Evolutionary conservation across 2,888 invertebrate species (phyloP).

Genomic region (Zaprionus lineosus): DNA sequence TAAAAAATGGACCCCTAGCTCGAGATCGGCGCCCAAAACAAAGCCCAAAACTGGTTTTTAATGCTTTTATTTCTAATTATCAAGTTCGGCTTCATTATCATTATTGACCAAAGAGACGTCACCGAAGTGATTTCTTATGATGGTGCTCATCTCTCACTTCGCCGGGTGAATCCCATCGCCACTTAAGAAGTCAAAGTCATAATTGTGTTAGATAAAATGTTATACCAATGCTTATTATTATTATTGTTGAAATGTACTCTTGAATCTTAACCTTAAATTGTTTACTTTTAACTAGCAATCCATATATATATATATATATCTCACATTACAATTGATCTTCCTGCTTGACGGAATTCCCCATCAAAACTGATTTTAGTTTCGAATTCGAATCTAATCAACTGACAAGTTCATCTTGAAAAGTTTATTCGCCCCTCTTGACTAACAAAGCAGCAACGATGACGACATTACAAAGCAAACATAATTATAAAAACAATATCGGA

Average conservation of each 20-base stretch:
- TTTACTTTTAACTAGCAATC: background rate
- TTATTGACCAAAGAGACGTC: too few species aligned
- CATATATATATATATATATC: too few species aligned
- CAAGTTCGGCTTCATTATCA: conserved; percentile 16
- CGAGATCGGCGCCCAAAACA: conserved; percentile 29
- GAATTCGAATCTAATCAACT: conserved; percentile 48
- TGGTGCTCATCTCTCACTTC: conserved; percentile 34
- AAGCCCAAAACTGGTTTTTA: conserved; percentile 59
- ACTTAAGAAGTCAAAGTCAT: conserved; percentile 19
- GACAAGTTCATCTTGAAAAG: conserved; percentile 72
- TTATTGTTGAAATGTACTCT: conserved; percentile 9
- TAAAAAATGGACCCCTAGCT: conserved; percentile 34
- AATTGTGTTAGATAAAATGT: conserved; percentile 29
- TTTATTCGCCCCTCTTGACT: conserved; percentile 63
- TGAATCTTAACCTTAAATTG: background rate
- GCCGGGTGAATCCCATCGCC: conserved; percentile 58
- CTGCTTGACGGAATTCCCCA: conserved; percentile 35
- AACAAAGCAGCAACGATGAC: conserved; percentile 61
- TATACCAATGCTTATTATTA: too few species aligned
- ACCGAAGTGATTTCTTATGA: conserved; percentile 6
- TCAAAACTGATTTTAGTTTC: background rate
- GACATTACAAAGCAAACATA: conserved; percentile 48
- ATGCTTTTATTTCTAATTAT: conserved; percentile 60
- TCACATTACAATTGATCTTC: conserved; percentile 42
- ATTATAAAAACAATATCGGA: conserved; percentile 22